A percentile compares a stretch with the other conserved stretches of the same genome.
phyloP scores from a whole-genome alignment of 2,888 invertebrate species.

The Opisthograptis luteolata region DNA sequence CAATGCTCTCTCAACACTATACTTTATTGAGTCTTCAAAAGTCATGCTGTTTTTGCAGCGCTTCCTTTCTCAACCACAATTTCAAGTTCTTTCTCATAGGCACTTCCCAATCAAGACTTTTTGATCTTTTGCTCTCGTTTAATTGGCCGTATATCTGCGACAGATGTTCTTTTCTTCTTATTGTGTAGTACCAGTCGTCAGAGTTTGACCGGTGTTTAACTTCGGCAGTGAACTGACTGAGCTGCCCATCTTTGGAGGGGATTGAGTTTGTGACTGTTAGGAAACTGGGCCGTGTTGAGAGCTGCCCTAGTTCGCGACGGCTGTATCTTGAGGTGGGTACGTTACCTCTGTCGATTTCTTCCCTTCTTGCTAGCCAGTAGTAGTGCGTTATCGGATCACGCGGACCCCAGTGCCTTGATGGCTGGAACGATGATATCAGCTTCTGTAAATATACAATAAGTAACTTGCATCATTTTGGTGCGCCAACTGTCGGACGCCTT shows the following conservation, averaged over 20 bases:
- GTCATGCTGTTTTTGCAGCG: too few species aligned
- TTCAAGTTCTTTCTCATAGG: conserved; percentile 26
- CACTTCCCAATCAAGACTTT: conserved; percentile 58
- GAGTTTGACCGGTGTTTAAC: conserved; percentile 62
- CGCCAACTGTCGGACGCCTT: too few species aligned
- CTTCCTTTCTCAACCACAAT: too few species aligned
- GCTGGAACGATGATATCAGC: conserved; percentile 66
- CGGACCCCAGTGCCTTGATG: conserved; percentile 76
- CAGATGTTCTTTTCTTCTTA: conserved; percentile 52
- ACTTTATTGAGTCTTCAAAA: too few species aligned
- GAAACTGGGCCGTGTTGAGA: conserved; percentile 54
- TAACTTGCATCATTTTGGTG: background rate
- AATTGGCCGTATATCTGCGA: conserved; percentile 34
- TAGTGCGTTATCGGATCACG: conserved; percentile 75
- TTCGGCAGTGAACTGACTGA: conserved; percentile 10
- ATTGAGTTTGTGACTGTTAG: conserved; percentile 36
- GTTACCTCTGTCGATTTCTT: conserved; percentile 49
- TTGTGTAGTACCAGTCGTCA: conserved; percentile 65
- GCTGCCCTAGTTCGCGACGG: conserved; percentile 58
- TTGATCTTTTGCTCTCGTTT: conserved; percentile 47
- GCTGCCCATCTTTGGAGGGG: conserved; percentile 17
- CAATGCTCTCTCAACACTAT: too few species aligned
- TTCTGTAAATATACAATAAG: conserved; percentile 55
- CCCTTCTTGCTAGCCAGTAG: conserved; percentile 70
- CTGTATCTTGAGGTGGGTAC: conserved; percentile 43